A percentile compares a stretch with the other conserved stretches of the same genome.
These are phyloP conservation scores for Stigmatopora argus DNA, from an alignment of 2,113 vertebrate genomes.

Conservation along the genomic window DNA sequence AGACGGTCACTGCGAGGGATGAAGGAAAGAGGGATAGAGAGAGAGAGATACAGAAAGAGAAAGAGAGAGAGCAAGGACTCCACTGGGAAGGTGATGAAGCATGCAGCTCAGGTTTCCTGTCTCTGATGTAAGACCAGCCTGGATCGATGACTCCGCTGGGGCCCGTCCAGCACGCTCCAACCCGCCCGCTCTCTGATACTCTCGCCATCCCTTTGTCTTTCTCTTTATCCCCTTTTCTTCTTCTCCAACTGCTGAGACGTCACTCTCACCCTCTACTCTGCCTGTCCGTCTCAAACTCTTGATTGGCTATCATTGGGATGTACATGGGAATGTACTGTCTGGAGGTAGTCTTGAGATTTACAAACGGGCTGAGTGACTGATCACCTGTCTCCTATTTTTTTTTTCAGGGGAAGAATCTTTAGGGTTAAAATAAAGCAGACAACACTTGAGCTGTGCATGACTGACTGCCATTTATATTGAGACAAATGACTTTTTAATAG, in stretches of 20 bases:
- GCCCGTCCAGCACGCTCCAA: slow-evolving; percentile 62
- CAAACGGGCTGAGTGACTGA: not conserved
- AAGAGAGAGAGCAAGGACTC: slow-evolving; percentile 52
- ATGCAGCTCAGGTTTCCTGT: slow-evolving; percentile 69
- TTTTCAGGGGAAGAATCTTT: slow-evolving; percentile 21
- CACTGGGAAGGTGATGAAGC: slow-evolving; percentile 67
- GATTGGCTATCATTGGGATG: not conserved
- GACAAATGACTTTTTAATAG: slow-evolving; percentile 68
- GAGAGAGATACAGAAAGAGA: slow-evolving; percentile 32
- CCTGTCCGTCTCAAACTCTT: slow-evolving; percentile 11
- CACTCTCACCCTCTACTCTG: slow-evolving; percentile 23
- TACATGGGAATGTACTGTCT: not conserved
- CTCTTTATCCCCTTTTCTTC: slow-evolving; percentile 41
- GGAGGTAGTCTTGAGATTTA: not conserved
- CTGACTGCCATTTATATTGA: slow-evolving; percentile 62
- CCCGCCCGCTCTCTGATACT: slow-evolving; percentile 49
- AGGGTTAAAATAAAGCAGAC: slow-evolving; percentile 59
- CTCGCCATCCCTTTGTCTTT: slow-evolving; percentile 49
- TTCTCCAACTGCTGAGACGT: slow-evolving; percentile 37
- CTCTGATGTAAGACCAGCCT: slow-evolving; percentile 70
- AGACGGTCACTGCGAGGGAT: slow-evolving; percentile 23
- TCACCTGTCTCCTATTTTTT: not conserved
- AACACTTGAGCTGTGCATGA: slow-evolving; percentile 57
- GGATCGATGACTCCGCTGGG: slow-evolving; percentile 69
- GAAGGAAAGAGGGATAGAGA: slow-evolving; percentile 16